phyloP scores from a whole-genome alignment of 1,140 invertebrate genomes.

The Marisa cornuarietis region DNA sequence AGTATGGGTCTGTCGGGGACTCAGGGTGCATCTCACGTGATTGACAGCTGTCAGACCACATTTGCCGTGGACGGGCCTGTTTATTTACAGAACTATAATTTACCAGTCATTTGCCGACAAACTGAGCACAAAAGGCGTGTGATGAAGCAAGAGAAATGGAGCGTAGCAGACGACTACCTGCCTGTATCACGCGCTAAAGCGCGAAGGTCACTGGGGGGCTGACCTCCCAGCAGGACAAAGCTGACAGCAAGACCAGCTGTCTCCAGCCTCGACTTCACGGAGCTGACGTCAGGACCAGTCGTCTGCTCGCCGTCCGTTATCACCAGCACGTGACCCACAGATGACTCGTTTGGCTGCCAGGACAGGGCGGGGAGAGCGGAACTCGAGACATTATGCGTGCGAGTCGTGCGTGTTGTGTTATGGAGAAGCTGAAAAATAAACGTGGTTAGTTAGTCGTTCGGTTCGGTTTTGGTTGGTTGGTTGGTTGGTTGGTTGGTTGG shows the following conservation, averaged over 20 bases:
- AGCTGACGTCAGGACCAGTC: slow-evolving; percentile 16
- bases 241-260: slow-evolving; percentile 10
- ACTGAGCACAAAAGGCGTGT: too few relatives aligned
- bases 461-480: too few relatives aligned
- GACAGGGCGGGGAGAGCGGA: not conserved
- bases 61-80: too few relatives aligned
- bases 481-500: too few relatives aligned
- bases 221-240: slow-evolving; percentile 14
- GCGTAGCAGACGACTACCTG: not conserved
- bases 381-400: not conserved
- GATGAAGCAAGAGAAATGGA: too few relatives aligned
- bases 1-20: too few relatives aligned
- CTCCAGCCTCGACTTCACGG: not conserved
- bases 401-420: not conserved
- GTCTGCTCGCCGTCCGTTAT: slow-evolving; percentile 23
- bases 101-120: too few relatives aligned
- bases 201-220: slow-evolving; percentile 9
- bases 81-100: too few relatives aligned
- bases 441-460: too few relatives aligned
- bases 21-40: too few relatives aligned
- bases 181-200: slow-evolving; percentile 23
- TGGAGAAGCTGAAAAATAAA: slow-evolving; percentile 1
- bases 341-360: not conserved
- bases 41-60: too few relatives aligned
- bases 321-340: slow-evolving; percentile 1